Percentiles rank a stretch among this genome's conserved stretches.
Evolutionary conservation across 1,140 invertebrate species (phyloP).

Genomic region (Habropoda laboriosa): DNA sequence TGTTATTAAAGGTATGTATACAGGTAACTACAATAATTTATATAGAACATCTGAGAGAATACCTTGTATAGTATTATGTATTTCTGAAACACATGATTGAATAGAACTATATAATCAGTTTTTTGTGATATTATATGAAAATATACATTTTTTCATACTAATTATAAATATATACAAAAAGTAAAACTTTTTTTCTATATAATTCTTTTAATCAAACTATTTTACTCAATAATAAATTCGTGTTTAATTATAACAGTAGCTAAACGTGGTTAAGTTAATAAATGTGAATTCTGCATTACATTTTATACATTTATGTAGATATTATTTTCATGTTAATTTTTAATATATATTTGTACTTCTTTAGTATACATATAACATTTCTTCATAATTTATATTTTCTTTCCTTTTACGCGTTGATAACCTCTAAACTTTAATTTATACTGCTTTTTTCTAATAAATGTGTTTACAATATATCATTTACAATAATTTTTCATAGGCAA

Average conservation of each 20-base stretch:
- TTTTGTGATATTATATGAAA: background rate
- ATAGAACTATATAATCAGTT: background rate
- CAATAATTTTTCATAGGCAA: constrained; percentile 53
- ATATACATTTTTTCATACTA: background rate
- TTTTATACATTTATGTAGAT: background rate
- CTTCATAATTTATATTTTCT: background rate
- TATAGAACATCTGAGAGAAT: background rate
- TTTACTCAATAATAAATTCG: background rate
- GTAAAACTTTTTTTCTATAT: no score
- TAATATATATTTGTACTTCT: background rate
- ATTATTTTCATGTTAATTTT: constrained; percentile 10
- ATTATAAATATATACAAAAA: background rate
- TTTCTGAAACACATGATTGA: background rate
- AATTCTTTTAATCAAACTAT: no score
- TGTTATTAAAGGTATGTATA: constrained; percentile 20
- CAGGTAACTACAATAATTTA: background rate
- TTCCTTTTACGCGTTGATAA: constrained; percentile 5
- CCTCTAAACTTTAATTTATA: background rate
- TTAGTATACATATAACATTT: background rate
- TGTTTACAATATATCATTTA: background rate
- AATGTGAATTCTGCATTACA: background rate
- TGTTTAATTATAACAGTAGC: background rate
- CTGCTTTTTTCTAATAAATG: background rate
- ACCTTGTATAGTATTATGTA: background rate
- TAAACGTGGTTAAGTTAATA: background rate